Evolutionary conservation across 2,797 vertebrate species (phyloP), one percentile per base, ranked within the genome.

Genomic region (Halcyon badia): DNA sequence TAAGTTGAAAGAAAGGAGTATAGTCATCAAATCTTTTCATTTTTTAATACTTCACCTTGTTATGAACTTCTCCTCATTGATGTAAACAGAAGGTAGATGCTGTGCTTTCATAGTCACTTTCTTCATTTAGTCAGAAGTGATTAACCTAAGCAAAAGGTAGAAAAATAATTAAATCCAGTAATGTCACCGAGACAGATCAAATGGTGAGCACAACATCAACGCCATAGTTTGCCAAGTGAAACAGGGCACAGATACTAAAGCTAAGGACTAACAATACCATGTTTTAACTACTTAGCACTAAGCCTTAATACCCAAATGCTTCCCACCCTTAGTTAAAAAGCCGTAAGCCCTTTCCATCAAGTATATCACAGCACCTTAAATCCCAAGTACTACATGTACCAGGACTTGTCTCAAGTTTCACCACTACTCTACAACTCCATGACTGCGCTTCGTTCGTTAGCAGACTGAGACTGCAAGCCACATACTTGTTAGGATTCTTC

Each of bases 11-110:
- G 24, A 33, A 83, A 44, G 21, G 14, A 68, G 16, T 8, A 13
- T 58, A 61, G 3, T 24, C 49, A 41, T n/a, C 6, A 9, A n/a
- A 26, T 10, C 3, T 26, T 11, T 25, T 25, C 16, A 13, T 1
- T 13, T 2, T 51, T 39, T 24, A 46, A 21, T 33, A 8, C 24
- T 51, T 97, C 97, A 98, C 98, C 98, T 97, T 37, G 97, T 98
- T 91, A 98, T 84, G 26, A 92, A 96, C n/a, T 95, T 97, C 41
- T 98, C 97, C 51, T 97, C 97, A 52, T 96, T 87, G 82, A 97
- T 87, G 83, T 95, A 96, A 93, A 96, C 66, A 52, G 97, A 94
- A 39, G 95, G 91, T 10, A 75, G 85, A 24, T 95, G 93, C 26
- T 95, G 83, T 78, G 97, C 80, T 94, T 95, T 97, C 96, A 91